Evolutionary conservation across 2,113 vertebrate species (phyloP).

Genomic region (Motacilla alba): DNA sequence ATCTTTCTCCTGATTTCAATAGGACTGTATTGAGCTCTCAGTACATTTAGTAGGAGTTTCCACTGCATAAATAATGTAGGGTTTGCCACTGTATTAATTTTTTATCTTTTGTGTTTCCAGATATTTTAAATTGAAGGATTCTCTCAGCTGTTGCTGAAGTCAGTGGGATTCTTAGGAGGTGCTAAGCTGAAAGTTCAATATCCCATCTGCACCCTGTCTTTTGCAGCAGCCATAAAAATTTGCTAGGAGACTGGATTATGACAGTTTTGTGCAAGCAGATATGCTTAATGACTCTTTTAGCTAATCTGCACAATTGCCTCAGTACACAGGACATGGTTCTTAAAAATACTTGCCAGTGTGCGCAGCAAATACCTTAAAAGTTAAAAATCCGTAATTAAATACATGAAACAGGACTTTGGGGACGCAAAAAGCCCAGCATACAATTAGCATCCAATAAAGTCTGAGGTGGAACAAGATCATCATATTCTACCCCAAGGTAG

Average conservation of each 20-base stretch:
- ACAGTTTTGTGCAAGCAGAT: slow-evolving; percentile 31
- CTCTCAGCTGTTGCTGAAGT: not conserved
- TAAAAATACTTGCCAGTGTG: slow-evolving; percentile 11
- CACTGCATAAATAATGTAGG: not conserved
- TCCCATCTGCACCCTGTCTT: slow-evolving; percentile 6
- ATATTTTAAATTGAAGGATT: not conserved
- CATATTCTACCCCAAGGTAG: slow-evolving; percentile 4
- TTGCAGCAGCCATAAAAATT: slow-evolving; percentile 27
- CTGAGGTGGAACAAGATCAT: not conserved
- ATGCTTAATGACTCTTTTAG: slow-evolving; percentile 51
- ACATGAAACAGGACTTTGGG: not conserved
- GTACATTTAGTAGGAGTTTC: not conserved
- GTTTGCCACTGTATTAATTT: not conserved
- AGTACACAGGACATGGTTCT: slow-evolving; percentile 1
- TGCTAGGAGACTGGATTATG: slow-evolving; percentile 31
- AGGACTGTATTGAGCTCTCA: not conserved
- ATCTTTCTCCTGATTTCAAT: not conserved
- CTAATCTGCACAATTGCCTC: slow-evolving; percentile 39
- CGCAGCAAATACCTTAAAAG: slow-evolving; percentile 21
- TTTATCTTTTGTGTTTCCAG: not conserved
- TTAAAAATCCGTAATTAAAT: slow-evolving; percentile 50
- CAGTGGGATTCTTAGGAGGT: slow-evolving; percentile 2
- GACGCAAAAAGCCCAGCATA: not conserved
- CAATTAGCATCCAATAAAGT: slow-evolving; percentile 17
- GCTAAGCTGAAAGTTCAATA: slow-evolving; percentile 3